Evolutionary conservation across 2,888 invertebrate genomes (phyloP).

Genomic region (Stomorhina lunata): DNA sequence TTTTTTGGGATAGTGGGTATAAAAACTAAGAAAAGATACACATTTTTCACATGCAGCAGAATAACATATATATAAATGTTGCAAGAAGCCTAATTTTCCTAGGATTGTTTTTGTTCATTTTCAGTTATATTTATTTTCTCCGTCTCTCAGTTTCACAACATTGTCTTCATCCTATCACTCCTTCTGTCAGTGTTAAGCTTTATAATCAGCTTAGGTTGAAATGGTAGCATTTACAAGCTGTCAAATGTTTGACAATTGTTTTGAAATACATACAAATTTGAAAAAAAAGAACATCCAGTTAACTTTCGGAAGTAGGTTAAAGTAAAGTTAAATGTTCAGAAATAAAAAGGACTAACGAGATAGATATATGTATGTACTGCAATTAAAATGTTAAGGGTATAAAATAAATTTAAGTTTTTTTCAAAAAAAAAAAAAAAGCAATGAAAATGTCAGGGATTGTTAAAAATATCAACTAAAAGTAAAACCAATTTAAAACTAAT

Average conservation of each 20-base stretch:
- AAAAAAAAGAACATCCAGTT: background rate
- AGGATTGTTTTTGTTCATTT: background rate
- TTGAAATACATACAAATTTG: background rate
- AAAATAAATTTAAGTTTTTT: background rate
- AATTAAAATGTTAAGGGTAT: constrained; percentile 30
- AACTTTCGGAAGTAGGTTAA: background rate
- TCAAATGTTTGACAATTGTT: constrained; percentile 59
- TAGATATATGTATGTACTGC: too few species aligned
- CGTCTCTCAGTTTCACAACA: background rate
- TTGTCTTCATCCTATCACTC: background rate
- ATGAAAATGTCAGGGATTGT: too few species aligned
- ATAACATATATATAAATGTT: constrained; percentile 32
- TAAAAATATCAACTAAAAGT: too few species aligned
- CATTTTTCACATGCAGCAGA: constrained; percentile 3
- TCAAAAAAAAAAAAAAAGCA: too few species aligned
- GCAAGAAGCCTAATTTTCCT: constrained; percentile 23
- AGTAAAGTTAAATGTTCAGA: background rate
- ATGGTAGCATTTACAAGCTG: constrained; percentile 47
- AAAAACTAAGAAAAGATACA: background rate
- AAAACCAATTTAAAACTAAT: too few species aligned
- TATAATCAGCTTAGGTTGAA: constrained; percentile 64
- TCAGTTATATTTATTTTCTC: background rate
- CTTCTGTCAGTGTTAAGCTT: constrained; percentile 47
- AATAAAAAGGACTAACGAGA: background rate
- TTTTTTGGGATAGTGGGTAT: too few species aligned